A percentile compares a stretch with the other conserved stretches of the same genome.
phyloP scores from a whole-genome alignment of 2,888 invertebrate species.

The Lasius fuliginosus region DNA sequence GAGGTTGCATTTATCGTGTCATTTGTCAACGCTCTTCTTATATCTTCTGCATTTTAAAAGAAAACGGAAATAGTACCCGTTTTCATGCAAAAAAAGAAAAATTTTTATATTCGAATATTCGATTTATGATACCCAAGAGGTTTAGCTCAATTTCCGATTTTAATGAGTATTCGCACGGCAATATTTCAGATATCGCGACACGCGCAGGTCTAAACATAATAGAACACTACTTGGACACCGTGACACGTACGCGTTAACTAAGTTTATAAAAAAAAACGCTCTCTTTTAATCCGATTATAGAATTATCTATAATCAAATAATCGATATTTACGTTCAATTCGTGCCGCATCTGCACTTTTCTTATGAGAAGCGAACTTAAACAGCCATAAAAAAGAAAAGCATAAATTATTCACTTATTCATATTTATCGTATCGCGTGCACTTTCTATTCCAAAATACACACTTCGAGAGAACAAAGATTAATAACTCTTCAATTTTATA shows the following conservation, averaged over 20 bases:
- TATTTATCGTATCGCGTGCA: neutral
- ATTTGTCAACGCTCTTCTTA: neutral
- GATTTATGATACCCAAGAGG: neutral
- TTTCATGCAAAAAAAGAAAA: neutral
- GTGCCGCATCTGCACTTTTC: neutral
- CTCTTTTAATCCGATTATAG: constrained; percentile 10
- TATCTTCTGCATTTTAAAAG: neutral
- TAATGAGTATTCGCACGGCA: neutral
- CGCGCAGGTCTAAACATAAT: constrained; percentile 6
- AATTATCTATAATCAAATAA: constrained; percentile 24
- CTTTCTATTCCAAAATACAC: neutral
- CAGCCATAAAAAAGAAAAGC: neutral
- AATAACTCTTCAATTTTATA: neutral
- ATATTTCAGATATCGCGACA: neutral
- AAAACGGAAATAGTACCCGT: neutral
- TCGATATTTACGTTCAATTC: neutral
- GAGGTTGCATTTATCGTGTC: neutral
- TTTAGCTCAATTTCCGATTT: constrained; percentile 3
- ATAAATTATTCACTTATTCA: neutral
- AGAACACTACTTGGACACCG: constrained; percentile 20
- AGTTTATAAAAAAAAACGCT: neutral
- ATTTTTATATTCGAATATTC: neutral
- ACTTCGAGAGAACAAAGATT: neutral
- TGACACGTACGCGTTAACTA: neutral
- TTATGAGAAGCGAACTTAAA: neutral